phyloP scores from a whole-genome alignment of 2,113 vertebrate genomes.

The Oncorhynchus mykiss region DNA sequence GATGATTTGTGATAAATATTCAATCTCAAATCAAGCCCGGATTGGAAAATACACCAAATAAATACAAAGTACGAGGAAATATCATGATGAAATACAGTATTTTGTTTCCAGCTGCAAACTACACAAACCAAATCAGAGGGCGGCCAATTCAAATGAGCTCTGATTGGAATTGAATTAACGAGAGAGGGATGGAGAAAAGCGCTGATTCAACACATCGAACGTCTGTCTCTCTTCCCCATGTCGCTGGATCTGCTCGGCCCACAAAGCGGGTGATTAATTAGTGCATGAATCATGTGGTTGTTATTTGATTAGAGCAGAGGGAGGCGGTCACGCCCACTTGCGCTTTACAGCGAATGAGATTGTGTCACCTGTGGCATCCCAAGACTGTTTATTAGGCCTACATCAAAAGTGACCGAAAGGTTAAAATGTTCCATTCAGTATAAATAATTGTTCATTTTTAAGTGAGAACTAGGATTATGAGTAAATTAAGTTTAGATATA shows the following conservation, averaged over 20 bases:
- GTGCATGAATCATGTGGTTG: conserved; percentile 59
- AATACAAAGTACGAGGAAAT: neutral
- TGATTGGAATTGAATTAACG: conserved; percentile 61
- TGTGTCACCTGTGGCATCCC: neutral
- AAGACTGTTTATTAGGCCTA: neutral
- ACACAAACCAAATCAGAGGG: conserved; percentile 20
- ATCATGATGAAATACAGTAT: conserved; percentile 19
- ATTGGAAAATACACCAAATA: conserved; percentile 24
- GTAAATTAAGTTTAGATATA: too few species aligned
- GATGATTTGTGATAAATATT: neutral
- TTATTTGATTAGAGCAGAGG: conserved; percentile 68
- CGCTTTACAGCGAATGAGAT: conserved; percentile 45
- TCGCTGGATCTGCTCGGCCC: conserved; percentile 47
- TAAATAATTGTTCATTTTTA: conserved; percentile 41
- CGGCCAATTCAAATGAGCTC: conserved; percentile 43
- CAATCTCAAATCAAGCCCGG: conserved; percentile 29
- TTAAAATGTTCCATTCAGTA: conserved; percentile 52
- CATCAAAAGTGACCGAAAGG: neutral
- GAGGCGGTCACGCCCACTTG: conserved; percentile 54
- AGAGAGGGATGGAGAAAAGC: conserved; percentile 17
- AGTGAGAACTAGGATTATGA: conserved; percentile 21
- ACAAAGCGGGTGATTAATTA: conserved; percentile 71
- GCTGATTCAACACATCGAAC: conserved; percentile 67
- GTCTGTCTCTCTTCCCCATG: conserved; percentile 38
- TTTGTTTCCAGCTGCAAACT: conserved; percentile 5